Percentiles rank a stretch among this genome's conserved stretches.
phyloP scores from a whole-genome alignment of 1,140 invertebrate species.

The Drosophila guanche region DNA sequence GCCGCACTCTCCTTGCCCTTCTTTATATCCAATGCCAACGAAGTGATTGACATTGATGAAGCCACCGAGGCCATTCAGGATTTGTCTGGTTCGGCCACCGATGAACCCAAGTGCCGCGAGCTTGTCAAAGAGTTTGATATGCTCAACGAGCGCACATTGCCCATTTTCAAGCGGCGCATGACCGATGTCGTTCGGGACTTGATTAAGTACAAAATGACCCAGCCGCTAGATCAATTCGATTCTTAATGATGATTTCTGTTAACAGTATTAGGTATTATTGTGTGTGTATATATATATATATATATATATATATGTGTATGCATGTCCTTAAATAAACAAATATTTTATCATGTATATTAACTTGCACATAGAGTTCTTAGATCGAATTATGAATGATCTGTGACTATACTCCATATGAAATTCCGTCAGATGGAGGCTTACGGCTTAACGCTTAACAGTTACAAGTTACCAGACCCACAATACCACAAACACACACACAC shows the following conservation, averaged over 20 bases:
- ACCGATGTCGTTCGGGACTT: slow-evolving; percentile 49
- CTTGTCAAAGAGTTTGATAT: slow-evolving; percentile 55
- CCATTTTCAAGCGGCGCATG: slow-evolving; percentile 63
- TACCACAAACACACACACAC: too few species aligned
- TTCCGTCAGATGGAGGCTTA: too few species aligned
- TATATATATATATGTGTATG: too few species aligned
- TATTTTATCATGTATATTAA: too few species aligned
- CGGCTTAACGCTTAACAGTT: too few species aligned
- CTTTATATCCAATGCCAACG: slow-evolving; percentile 55
- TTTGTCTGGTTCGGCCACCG: slow-evolving; percentile 37
- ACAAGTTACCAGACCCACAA: too few species aligned
- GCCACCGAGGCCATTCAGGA: slow-evolving; percentile 59
- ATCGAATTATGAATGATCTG: too few species aligned
- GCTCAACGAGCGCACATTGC: slow-evolving; percentile 58
- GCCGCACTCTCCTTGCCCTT: slow-evolving; percentile 59
- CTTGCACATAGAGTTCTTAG: too few species aligned
- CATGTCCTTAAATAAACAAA: too few species aligned
- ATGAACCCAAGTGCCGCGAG: slow-evolving; percentile 46
- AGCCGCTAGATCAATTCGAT: slow-evolving; percentile 22
- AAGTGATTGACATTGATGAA: slow-evolving; percentile 62
- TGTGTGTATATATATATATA: too few species aligned
- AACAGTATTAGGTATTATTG: slow-evolving; percentile 26
- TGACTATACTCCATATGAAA: too few species aligned
- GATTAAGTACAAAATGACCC: slow-evolving; percentile 52
- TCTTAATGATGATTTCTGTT: not conserved